Conservation (phyloP, 2,888 invertebrate species). For the Torymus aiolomorphi region DNA sequence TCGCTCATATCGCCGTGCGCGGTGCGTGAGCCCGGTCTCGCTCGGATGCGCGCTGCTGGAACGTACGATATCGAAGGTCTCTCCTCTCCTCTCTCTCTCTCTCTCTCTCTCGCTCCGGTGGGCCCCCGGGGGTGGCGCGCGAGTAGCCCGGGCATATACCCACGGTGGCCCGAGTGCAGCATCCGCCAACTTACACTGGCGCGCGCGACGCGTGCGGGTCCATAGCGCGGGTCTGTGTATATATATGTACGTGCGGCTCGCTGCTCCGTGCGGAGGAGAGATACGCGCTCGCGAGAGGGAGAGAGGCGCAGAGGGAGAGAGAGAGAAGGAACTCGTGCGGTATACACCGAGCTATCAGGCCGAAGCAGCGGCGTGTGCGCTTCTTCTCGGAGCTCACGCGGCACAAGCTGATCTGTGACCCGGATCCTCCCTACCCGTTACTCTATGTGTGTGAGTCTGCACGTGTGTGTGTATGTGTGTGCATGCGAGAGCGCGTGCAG, state of each 20-base stretch:
- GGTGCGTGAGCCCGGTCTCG: constrained; percentile 23
- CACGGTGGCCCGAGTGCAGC: constrained; percentile 26
- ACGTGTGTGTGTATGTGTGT: constrained; percentile 30
- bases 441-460: constrained; percentile 44
- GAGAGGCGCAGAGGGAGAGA: not conserved
- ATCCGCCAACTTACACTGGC: too few species aligned
- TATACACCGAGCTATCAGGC: constrained; percentile 21
- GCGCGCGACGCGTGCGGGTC: constrained; percentile 8
- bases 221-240: not conserved
- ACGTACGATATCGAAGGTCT: not conserved
- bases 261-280: not conserved
- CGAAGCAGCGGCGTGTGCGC: constrained; percentile 34
- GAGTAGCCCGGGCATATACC: constrained; percentile 30
- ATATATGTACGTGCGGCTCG: not conserved
- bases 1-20: constrained; percentile 5
- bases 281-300: not conserved
- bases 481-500: not conserved
- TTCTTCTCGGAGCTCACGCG: constrained; percentile 64
- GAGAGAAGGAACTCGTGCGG: too few species aligned
- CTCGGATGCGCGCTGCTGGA: constrained; percentile 23
- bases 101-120: constrained; percentile 1
- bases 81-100: too few species aligned
- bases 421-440: constrained; percentile 74
- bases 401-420: constrained; percentile 74
- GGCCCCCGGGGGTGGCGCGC: constrained; percentile 11